Evolutionary conservation across 2,797 vertebrate genomes (phyloP), one percentile per base, ranked within the genome.

Genomic region (Paedocypris micromegethes): DNA sequence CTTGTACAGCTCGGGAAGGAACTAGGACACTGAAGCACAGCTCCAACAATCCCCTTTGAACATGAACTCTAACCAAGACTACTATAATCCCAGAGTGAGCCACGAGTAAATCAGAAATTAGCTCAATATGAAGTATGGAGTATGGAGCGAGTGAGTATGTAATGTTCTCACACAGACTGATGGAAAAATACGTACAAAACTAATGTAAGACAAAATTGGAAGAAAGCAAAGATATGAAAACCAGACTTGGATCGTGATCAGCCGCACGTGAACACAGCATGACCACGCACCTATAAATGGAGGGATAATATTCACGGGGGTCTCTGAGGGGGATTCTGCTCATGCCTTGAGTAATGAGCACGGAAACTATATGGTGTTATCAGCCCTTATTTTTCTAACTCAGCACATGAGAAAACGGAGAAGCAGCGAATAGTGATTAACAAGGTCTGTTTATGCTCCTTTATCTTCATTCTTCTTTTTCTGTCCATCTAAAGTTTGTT

Each of bases 381-480:
- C 58, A 54, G 9, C 39, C 58, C 9, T 52, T 52, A 52, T 59
- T 8, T 46, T 40, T 3, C 54, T 50, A 57, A 63, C 56, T 47
- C 56, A 58, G 6, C 61, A 49, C 54, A 68, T 67, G 56, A 52
- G n/a, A 39, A 23, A 70, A 44, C 61, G 53, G 58, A 8, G 70
- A 48, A 5, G 48, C 2, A 41, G 6, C 3, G 5, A 71, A 64
- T 82, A 73, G 80, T 80, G 84, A 88, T 88, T 84, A 86, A 79
- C 78, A 72, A 76, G 80, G 79, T 85, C 81, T 84, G 77, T 78
- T 81, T 83, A 78, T 68, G 60, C 72, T 71, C 75, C 79, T 80
- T 85, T 80, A 80, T 75, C 75, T 81, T 73, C 70, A 85, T 83
- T 85, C 72, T 73, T 74, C 80, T 79, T 79, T 71, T 72, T 76